Conservation (phyloP, 2,113 vertebrate genomes). For the Megaptera novaeangliae region DNA sequence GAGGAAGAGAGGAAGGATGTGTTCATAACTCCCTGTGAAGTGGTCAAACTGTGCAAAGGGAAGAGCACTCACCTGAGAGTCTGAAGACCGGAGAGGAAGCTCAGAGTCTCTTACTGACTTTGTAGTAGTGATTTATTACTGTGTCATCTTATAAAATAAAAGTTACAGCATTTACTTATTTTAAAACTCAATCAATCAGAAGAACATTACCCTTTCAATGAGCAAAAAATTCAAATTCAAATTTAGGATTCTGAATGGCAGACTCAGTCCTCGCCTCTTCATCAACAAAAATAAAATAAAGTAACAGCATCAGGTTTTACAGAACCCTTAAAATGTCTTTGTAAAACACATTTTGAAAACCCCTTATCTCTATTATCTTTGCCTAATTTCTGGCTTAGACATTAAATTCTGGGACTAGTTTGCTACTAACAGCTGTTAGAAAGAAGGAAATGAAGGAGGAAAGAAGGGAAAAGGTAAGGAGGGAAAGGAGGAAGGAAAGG, state of each 20-base stretch:
- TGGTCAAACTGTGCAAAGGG: not conserved
- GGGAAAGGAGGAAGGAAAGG: rapidly evolving
- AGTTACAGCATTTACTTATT: not conserved
- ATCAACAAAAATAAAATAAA: not conserved
- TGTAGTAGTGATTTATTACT: not conserved
- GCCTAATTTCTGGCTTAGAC: not conserved
- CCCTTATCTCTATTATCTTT: not conserved
- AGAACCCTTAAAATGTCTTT: not conserved
- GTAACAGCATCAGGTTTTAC: not conserved
- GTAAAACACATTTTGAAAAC: not conserved
- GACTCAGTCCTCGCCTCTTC: not conserved
- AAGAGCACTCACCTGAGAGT: not conserved
- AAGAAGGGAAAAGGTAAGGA: not conserved
- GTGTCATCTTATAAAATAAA: not conserved
- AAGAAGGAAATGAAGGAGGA: not conserved
- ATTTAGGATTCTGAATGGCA: not conserved
- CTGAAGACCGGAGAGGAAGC: not conserved
- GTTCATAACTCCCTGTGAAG: not conserved
- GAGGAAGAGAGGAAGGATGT: not conserved
- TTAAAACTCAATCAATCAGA: not conserved
- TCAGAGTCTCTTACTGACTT: not conserved
- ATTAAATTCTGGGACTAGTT: not conserved
- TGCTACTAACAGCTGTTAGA: not conserved
- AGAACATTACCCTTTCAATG: not conserved
- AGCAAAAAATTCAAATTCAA: not conserved